A percentile compares a stretch with the other conserved stretches of the same genome.
Conservation (phyloP, 2,113 vertebrate genomes). For the Halichoerus grypus region DNA sequence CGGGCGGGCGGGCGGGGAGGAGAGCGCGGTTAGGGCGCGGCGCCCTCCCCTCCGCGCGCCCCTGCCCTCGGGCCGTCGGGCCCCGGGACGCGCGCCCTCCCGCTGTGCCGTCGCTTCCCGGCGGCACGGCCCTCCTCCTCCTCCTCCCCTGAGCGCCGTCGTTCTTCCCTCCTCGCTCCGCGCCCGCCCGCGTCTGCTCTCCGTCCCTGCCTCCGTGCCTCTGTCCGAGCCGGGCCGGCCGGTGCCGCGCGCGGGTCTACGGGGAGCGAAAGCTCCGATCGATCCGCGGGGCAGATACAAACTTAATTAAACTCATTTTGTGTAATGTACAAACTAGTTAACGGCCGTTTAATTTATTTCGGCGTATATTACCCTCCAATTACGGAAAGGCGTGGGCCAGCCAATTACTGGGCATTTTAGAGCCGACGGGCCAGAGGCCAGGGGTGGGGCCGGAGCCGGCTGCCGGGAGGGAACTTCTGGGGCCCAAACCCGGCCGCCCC, state of each 20-base stretch:
- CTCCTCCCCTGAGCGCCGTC: conserved; percentile 57
- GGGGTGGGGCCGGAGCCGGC: not conserved
- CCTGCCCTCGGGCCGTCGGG: conserved; percentile 76
- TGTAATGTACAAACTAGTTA: conserved; percentile 87
- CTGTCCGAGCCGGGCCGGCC: conserved; percentile 81
- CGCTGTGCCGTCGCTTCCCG: not conserved
- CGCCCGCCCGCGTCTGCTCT: not conserved
- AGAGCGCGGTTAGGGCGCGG: not conserved
- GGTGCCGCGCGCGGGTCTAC: conserved; percentile 68
- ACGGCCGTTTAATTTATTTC: conserved; percentile 88
- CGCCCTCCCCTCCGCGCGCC: not conserved
- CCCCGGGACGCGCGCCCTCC: not conserved
- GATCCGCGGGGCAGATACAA: conserved; percentile 86
- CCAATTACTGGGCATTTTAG: conserved; percentile 79
- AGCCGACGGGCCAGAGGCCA: not conserved
- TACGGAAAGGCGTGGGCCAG: conserved; percentile 74
- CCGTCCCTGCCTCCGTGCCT: not conserved
- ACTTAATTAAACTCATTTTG: conserved; percentile 89
- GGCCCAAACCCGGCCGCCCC: not conserved
- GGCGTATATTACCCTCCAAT: conserved; percentile 84
- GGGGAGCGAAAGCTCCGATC: conserved; percentile 80
- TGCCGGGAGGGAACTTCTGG: not conserved
- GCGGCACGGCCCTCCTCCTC: fast-evolving
- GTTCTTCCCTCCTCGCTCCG: not conserved
- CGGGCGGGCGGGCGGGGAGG: not conserved